Evolutionary conservation across 2,113 vertebrate species (phyloP), one percentile per base, ranked within the genome.

Genomic region (Phyllostomus discolor): DNA sequence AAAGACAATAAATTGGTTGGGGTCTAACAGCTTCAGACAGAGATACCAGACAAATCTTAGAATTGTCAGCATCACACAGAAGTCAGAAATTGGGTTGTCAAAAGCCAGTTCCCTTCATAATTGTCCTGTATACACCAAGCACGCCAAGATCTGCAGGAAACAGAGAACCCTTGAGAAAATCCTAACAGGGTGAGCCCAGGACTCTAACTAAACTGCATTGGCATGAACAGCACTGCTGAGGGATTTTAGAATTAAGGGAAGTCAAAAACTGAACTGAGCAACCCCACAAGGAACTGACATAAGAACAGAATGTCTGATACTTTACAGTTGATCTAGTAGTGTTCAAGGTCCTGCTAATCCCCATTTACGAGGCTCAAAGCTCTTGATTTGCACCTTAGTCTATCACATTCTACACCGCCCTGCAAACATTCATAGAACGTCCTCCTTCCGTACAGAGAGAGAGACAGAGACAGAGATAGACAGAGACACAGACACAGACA

Each of bases 1-100:
- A 72, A 94, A 91, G 48, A 84, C 48, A 96, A 90, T 94, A 93
- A 97, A 93, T 95, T 95, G 66, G 52, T 86, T 64, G 59, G 62
- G 15, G 11, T 91, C 85, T 66, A 78, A 89, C 5, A 81, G 50
- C 26, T 59, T 79, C 57, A 80, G 66, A 70, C 38, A 83, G 67
- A 93, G 89, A 82, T 64, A 69, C 6, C 64, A 93, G 82, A 80
- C 79, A 90, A 94, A 90, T 92, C 41, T 97, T 54, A 91, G 46
- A 90, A 82, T 57, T 91, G 57, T 83, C 88, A 96, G 85, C 16
- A 73, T 78, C 52, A 57, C 22, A 69, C 7, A 82, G 41, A 87
- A 69, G 66, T 46, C 69, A 91, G 33, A 95, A 94, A 97, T 33
- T 96, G 69, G 67, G 16, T 66, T 91, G 82, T 91, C 91, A 95